Evolutionary conservation across 2,888 invertebrate genomes (phyloP).

Genomic region (Marronus borbonicus): DNA sequence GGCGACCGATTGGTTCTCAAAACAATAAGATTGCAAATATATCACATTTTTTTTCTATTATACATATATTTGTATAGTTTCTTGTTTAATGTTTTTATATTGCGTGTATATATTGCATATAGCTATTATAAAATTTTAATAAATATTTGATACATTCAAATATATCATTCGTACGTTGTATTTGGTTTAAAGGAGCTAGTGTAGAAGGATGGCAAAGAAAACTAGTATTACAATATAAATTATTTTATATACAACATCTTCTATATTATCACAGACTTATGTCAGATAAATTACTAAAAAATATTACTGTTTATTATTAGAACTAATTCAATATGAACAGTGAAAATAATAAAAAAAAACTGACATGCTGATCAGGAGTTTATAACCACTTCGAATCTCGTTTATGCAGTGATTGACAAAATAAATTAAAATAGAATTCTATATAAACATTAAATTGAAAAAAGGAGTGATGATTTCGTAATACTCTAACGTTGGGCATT

Average conservation of each 20-base stretch:
- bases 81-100: conserved; percentile 40
- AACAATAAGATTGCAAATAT: conserved; percentile 55
- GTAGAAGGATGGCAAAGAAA: background rate
- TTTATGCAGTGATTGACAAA: conserved; percentile 20
- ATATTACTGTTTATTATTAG: conserved; percentile 50
- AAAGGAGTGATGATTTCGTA: conserved; percentile 40
- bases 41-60: conserved; percentile 45
- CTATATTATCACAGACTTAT: conserved; percentile 67
- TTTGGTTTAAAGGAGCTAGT: background rate
- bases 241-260: conserved; percentile 61
- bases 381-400: conserved; percentile 17
- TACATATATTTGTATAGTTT: conserved; percentile 44
- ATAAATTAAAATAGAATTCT: conserved; percentile 10
- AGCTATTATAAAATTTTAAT: conserved; percentile 46
- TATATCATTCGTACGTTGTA: too few relatives aligned
- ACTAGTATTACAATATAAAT: conserved; percentile 47
- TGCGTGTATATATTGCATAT: conserved; percentile 33
- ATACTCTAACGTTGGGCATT: conserved; percentile 29
- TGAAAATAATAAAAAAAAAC: conserved; percentile 25
- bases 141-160: conserved; percentile 20
- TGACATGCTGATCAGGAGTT: conserved; percentile 13
- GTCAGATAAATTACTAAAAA: conserved; percentile 65
- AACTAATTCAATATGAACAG: conserved; percentile 35
- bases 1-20: conserved; percentile 86
- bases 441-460: background rate